Conservation (phyloP, 2,797 vertebrate genomes). For the Aselliscus stoliczkanus region DNA sequence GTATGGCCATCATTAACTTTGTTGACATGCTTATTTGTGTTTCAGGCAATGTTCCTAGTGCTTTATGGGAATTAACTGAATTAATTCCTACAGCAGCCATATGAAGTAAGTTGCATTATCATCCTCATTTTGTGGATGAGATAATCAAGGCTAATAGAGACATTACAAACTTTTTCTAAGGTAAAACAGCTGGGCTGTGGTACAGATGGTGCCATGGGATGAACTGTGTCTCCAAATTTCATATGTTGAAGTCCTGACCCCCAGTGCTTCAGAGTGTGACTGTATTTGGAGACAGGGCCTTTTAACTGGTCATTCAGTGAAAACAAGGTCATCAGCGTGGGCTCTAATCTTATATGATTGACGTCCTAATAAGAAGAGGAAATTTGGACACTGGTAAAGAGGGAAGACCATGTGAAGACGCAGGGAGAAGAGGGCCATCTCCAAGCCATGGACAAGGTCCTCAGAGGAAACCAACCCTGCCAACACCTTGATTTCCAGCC, state of each 20-base stretch:
- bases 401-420: background rate
- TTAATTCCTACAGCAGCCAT: background rate
- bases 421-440: background rate
- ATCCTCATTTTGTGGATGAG: background rate
- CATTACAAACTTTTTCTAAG: background rate
- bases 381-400: background rate
- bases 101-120: background rate
- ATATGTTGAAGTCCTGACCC: background rate
- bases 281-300: background rate
- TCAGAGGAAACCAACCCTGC: background rate
- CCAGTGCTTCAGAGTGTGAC: background rate
- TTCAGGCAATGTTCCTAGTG: background rate
- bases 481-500: background rate
- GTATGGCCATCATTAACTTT: background rate
- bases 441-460: background rate
- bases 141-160: background rate
- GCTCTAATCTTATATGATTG: background rate
- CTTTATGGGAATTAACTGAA: background rate
- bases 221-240: background rate
- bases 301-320: background rate
- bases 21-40: accelerated
- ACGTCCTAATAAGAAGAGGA: background rate
- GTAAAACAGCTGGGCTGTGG: background rate
- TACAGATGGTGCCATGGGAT: background rate
- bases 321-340: background rate